Evolutionary conservation across 2,797 vertebrate genomes (phyloP).

Genomic region (Acanthurus tractus): DNA sequence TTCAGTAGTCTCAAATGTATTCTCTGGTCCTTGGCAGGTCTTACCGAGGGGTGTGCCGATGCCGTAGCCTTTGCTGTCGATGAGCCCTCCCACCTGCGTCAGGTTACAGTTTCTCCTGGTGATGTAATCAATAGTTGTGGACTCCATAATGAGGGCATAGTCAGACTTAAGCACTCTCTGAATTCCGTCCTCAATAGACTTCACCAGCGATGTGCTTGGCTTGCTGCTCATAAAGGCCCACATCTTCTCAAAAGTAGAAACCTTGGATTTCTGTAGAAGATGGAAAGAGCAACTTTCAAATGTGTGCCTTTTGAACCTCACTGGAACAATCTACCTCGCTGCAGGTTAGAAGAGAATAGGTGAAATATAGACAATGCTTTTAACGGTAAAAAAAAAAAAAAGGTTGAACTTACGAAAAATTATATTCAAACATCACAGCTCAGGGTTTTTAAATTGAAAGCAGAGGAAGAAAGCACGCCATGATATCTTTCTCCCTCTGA

Average conservation of each 20-base stretch:
- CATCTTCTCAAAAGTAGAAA: conserved; percentile 99
- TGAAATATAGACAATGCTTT: conserved; percentile 39
- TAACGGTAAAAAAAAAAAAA: conserved; percentile 16
- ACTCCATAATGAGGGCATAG: conserved; percentile 98
- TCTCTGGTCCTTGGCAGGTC: conserved; percentile 36
- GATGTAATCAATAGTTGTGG: conserved; percentile 96
- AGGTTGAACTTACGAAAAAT: conserved; percentile 48
- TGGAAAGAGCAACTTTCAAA: conserved; percentile 24
- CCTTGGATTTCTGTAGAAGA: conserved; percentile 93
- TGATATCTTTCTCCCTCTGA: conserved; percentile 48
- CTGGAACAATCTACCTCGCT: conserved; percentile 43
- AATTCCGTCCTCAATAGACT: conserved; percentile 97
- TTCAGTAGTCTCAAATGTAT: not conserved
- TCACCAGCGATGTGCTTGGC: conserved; percentile 93
- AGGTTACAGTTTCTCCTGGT: conserved; percentile 98
- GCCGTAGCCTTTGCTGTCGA: conserved; percentile 98
- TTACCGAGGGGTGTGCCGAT: conserved; percentile 97
- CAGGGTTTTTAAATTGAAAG: conserved; percentile 32
- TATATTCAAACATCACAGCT: conserved; percentile 52
- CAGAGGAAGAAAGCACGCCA: conserved; percentile 38
- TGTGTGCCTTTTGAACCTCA: conserved; percentile 39
- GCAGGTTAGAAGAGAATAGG: conserved; percentile 29
- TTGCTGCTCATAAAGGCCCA: conserved; percentile 99
- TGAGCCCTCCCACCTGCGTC: conserved; percentile 96
- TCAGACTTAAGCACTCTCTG: conserved; percentile 95